These are phyloP conservation scores for Epizoanthus rinbou DNA, from an alignment of 92 coral and sea anemone genomes.

Conservation along the genomic window DNA sequence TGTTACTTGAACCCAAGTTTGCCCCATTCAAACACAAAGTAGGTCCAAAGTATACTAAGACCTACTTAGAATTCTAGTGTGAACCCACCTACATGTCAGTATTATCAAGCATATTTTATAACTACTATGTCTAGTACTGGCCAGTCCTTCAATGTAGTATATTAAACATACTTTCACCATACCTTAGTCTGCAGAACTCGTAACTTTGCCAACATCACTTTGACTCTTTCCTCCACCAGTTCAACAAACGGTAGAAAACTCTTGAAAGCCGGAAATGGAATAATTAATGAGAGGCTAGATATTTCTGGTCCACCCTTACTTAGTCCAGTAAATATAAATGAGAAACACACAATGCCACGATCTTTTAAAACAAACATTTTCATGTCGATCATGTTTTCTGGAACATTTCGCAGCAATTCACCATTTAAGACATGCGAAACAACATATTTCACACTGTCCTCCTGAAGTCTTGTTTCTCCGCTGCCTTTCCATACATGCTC, in stretches of 20 bases:
- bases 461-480: conserved; percentile 66
- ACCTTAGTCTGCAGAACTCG: conserved; percentile 96
- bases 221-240: conserved; percentile 86
- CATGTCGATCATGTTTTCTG: conserved; percentile 88
- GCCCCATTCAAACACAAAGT: too few relatives aligned
- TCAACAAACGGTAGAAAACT: conserved; percentile 80
- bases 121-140: too few relatives aligned
- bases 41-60: too few relatives aligned
- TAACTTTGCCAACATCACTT: conserved; percentile 85
- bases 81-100: too few relatives aligned
- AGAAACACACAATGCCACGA: conserved; percentile 77
- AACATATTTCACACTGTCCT: conserved; percentile 85
- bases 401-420: conserved; percentile 91
- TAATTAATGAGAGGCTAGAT: conserved; percentile 77
- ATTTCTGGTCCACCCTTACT: conserved; percentile 77
- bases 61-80: too few relatives aligned
- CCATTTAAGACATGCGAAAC: conserved; percentile 95
- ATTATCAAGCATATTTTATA: too few relatives aligned
- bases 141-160: too few relatives aligned
- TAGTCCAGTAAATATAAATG: conserved; percentile 88
- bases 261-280: conserved; percentile 77
- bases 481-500: conserved; percentile 90
- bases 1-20: too few relatives aligned
- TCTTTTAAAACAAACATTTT: conserved; percentile 92
- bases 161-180: not conserved